These are phyloP conservation scores for Sitta carolinensis DNA, from an alignment of 2,797 vertebrate genomes.

Conservation along the genomic window DNA sequence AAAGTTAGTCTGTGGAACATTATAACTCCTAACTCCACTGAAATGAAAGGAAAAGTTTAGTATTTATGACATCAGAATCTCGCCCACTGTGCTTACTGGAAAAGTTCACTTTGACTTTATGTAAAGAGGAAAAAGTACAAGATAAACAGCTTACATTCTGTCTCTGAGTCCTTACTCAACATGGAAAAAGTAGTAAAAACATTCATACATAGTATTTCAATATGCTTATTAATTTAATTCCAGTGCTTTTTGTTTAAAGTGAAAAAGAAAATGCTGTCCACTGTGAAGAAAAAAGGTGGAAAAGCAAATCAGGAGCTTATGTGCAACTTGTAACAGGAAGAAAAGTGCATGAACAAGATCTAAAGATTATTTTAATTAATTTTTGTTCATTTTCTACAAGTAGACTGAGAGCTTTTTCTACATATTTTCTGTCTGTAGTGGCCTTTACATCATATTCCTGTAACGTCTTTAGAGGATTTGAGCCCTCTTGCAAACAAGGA, in stretches of 20 bases:
- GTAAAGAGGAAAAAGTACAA: background rate
- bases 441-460: constrained; percentile 66
- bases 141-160: background rate
- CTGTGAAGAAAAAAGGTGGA: background rate
- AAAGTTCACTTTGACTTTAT: background rate
- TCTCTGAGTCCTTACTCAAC: background rate
- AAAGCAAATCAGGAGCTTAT: background rate
- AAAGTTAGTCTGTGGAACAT: background rate
- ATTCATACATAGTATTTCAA: background rate
- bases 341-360: background rate
- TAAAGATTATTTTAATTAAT: constrained; percentile 10
- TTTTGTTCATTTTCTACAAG: constrained; percentile 66
- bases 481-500: constrained; percentile 10
- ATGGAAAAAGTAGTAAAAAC: background rate
- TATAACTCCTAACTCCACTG: background rate
- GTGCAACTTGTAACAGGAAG: background rate
- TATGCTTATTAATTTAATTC: background rate
- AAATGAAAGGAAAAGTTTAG: background rate
- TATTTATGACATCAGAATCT: background rate
- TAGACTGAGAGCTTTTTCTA: constrained; percentile 59
- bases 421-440: constrained; percentile 51
- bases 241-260: background rate
- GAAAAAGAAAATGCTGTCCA: background rate
- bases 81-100: background rate
- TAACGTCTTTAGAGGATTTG: constrained; percentile 59